Evolutionary conservation across 1,140 invertebrate genomes (phyloP).

Genomic region (Plectrocnemia conspersa): DNA sequence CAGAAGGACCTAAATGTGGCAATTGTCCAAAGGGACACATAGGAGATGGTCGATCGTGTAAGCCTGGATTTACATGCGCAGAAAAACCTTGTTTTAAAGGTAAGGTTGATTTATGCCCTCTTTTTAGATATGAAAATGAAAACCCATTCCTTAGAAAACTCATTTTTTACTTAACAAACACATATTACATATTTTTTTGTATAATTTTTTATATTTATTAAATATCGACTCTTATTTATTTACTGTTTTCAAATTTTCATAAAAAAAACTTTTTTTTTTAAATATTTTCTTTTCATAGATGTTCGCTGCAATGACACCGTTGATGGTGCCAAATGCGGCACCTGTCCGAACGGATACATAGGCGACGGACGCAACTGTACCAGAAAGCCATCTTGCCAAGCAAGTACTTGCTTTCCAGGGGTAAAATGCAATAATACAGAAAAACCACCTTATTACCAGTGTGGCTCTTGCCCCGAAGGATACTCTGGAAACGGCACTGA

Average conservation of each 20-base stretch:
- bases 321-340: conserved; percentile 71
- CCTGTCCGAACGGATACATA: conserved; percentile 75
- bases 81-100: conserved; percentile 74
- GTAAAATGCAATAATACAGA: conserved; percentile 62
- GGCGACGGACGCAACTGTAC: conserved; percentile 79
- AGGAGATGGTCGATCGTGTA: conserved; percentile 71
- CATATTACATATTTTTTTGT: too few relatives aligned
- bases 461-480: conserved; percentile 71
- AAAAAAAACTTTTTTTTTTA: too few relatives aligned
- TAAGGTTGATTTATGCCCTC: too few relatives aligned
- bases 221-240: too few relatives aligned
- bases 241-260: too few relatives aligned
- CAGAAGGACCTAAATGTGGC: conserved; percentile 66
- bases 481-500: conserved; percentile 77
- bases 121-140: too few relatives aligned
- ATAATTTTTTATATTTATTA: too few relatives aligned
- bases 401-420: conserved; percentile 48
- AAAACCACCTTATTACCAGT: conserved; percentile 70
- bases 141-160: too few relatives aligned
- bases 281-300: too few relatives aligned
- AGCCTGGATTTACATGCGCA: conserved; percentile 60
- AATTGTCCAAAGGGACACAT: conserved; percentile 69
- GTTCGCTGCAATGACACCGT: conserved; percentile 72
- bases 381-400: conserved; percentile 57
- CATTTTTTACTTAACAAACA: too few relatives aligned